Base-by-base conservation (phyloP, 64 coral and sea anemone species). In the Stichodactyla helianthus region DNA sequence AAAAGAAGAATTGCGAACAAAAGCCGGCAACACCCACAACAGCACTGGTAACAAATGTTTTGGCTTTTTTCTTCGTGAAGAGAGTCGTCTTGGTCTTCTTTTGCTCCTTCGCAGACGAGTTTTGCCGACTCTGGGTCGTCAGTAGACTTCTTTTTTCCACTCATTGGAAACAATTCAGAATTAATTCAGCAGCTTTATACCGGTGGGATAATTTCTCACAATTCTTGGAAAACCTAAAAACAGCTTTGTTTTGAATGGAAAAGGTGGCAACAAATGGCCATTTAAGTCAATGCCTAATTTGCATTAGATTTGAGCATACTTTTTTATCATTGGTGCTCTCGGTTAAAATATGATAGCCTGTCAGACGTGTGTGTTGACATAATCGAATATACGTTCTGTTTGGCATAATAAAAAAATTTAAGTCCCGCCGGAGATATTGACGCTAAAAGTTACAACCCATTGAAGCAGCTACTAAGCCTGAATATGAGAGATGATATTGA, bases 1-100 rank as follows among this genome's bases (percentile, higher is more conserved):
- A 84, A 84, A 12, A 84, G 82, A 25, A 84, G 25, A 55, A 84
- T 53, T 10, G 53, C 82, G 19, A 61, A 15, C 12, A 84, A 54
- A 55, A 55, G 18, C 1, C 82, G 82, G 27, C 82, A 84, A 84
- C 82, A 84, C 27, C 82, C 50, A 12, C 9, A 12, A 53, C 82
- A 84, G 15, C 58, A 84, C 6, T 54, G 18, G 6, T 12, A 55
- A 6, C 82, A 53, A 79, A 50, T 79, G 18, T 17, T 51, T 15
- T 16, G 77, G 44, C 27, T 79, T 52, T 79, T 50, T 5, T 53
- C 77, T 79, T 79, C 77, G 7, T 51, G 27, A 51, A 79, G 11
- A 51, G 15, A 17, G 13, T 79, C 77, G 15, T 51, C 28, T 6
- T 51, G 1, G 0, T 51, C 77, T 5, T 79, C 77, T 50, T 79